phyloP scores from a whole-genome alignment of 2,797 vertebrate genomes.

The Adelosebastes latens region DNA sequence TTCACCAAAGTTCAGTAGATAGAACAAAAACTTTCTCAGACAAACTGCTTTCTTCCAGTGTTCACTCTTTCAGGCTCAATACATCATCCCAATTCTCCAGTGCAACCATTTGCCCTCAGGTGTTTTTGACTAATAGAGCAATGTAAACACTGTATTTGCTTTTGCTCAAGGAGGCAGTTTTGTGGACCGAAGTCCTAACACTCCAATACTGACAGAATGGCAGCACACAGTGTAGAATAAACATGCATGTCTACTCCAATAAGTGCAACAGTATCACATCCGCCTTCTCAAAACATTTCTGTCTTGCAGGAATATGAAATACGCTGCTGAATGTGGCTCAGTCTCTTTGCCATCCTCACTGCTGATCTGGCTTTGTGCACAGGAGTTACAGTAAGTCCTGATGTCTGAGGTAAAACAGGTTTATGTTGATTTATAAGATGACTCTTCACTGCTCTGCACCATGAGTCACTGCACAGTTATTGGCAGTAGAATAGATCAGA shows the following conservation, averaged over 20 bases:
- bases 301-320: conserved; percentile 8
- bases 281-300: background rate
- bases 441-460: conserved; percentile 3
- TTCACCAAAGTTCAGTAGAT: background rate
- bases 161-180: conserved; percentile 13
- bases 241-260: background rate
- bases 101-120: conserved; percentile 22
- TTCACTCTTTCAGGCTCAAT: conserved; percentile 40
- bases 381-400: background rate
- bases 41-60: conserved; percentile 3
- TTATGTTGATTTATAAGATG: conserved; percentile 7
- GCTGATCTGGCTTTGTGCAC: conserved; percentile 9
- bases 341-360: conserved; percentile 1
- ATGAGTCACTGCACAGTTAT: background rate
- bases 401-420: conserved; percentile 68
- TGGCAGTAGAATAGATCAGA: conserved; percentile 24
- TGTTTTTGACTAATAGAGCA: background rate
- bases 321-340: conserved; percentile 15
- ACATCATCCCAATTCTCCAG: background rate
- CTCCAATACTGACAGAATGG: background rate
- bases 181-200: background rate
- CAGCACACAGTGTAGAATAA: conserved; percentile 6
- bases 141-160: conserved; percentile 47
- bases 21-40: background rate
- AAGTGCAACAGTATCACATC: background rate